phyloP scores from a whole-genome alignment of 2,888 invertebrate genomes.

The Caenorhabditis sinica region DNA sequence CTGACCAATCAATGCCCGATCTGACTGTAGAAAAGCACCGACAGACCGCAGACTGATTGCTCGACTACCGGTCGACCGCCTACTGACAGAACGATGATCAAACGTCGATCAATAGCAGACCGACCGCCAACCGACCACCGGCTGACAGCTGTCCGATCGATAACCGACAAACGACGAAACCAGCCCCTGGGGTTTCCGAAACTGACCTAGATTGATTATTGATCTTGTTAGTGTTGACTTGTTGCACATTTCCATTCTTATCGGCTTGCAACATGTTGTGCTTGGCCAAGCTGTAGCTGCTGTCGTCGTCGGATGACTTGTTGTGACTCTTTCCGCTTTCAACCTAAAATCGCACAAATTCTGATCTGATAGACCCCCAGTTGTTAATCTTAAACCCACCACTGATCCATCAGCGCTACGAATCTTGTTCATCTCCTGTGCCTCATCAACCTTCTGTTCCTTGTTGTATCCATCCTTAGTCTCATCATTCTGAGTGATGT shows the following conservation, averaged over 20 bases:
- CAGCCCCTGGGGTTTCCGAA: no score
- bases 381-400: constrained; percentile 1
- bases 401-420: constrained; percentile 34
- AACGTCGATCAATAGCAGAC: no score
- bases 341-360: constrained; percentile 15
- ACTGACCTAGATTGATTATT: constrained; percentile 42
- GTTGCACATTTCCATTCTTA: constrained; percentile 38
- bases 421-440: constrained; percentile 27
- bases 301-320: constrained; percentile 44
- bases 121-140: no score
- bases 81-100: no score
- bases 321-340: constrained; percentile 52
- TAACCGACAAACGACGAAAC: no score
- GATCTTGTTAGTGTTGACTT: constrained; percentile 33
- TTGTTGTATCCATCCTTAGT: constrained; percentile 47
- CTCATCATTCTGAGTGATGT: constrained; percentile 17
- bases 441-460: constrained; percentile 51
- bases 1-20: no score
- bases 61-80: no score
- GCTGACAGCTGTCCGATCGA: no score
- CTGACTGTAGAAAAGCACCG: no score
- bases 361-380: no score
- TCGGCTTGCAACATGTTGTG: constrained; percentile 12
- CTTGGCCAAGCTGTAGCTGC: constrained; percentile 35
- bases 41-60: no score